Evolutionary conservation across 2,113 vertebrate genomes (phyloP).

Genomic region (Melanocharis versteri): DNA sequence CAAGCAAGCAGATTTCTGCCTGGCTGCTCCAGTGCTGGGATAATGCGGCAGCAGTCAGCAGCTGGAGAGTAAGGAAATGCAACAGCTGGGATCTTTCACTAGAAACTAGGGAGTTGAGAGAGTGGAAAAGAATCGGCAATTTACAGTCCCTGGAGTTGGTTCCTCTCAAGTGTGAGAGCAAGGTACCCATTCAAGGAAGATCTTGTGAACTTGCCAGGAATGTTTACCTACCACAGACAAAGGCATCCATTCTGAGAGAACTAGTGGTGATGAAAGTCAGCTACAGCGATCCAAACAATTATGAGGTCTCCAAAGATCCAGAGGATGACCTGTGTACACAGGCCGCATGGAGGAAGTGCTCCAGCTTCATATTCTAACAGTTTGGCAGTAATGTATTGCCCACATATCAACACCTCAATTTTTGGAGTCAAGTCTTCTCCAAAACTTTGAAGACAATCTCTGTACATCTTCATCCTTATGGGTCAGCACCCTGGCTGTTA

Average conservation of each 20-base stretch:
- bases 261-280: not conserved
- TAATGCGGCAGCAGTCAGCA: not conserved
- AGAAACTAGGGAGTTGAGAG: not conserved
- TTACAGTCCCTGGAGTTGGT: not conserved
- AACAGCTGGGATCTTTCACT: not conserved
- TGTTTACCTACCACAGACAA: not conserved
- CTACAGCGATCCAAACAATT: not conserved
- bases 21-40: not conserved
- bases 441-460: not conserved
- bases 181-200: not conserved
- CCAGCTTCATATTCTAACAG: not conserved
- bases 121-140: not conserved
- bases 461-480: not conserved
- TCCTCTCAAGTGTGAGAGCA: not conserved
- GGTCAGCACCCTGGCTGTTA: not conserved
- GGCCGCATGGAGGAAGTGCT: not conserved
- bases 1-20: not conserved
- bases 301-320: not conserved
- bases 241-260: not conserved
- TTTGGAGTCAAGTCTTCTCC: not conserved
- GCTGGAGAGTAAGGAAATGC: not conserved
- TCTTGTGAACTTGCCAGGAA: not conserved
- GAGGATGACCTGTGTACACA: not conserved
- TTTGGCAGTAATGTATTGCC: not conserved
- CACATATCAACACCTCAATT: not conserved